Percentiles rank a stretch among this genome's conserved stretches.
Evolutionary conservation across 2,797 vertebrate genomes (phyloP).

Genomic region (Cetoscarus ocellatus): DNA sequence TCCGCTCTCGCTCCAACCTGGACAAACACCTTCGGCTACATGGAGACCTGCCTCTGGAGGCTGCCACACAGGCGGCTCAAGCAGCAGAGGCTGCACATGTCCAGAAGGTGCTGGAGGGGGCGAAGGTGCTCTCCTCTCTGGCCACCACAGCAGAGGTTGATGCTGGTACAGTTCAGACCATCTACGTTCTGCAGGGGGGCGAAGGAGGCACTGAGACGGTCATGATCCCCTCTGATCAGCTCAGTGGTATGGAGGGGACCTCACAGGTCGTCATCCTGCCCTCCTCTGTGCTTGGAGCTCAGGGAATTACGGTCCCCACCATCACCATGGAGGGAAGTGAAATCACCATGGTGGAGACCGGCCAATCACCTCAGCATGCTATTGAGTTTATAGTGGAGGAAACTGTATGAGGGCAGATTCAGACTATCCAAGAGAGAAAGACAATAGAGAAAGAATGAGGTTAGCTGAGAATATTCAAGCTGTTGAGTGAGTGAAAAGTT

Average conservation of each 20-base stretch:
- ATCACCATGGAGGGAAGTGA: conserved; percentile 79
- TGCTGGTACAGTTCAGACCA: conserved; percentile 79
- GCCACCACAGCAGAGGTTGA: conserved; percentile 76
- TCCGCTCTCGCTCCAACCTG: conserved; percentile 90
- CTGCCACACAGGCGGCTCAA: conserved; percentile 44
- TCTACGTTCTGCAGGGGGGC: conserved; percentile 82
- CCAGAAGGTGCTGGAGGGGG: conserved; percentile 78
- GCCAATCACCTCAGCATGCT: conserved; percentile 80
- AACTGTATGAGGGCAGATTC: conserved; percentile 66
- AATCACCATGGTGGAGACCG: conserved; percentile 79
- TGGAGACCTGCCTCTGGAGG: conserved; percentile 60
- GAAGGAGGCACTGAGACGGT: conserved; percentile 72
- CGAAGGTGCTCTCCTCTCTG: conserved; percentile 84
- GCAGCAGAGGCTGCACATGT: conserved; percentile 69
- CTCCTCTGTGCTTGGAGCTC: conserved; percentile 75
- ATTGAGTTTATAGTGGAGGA: conserved; percentile 88
- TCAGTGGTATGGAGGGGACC: conserved; percentile 78
- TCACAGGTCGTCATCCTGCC: conserved; percentile 86
- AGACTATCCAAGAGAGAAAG: neutral
- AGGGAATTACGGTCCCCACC: conserved; percentile 75
- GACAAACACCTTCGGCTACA: conserved; percentile 85
- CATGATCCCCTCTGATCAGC: conserved; percentile 78
- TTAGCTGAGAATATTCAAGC: conserved; percentile 6
- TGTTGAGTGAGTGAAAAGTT: conserved; percentile 11
- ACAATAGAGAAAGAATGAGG: neutral